phyloP scores from a whole-genome alignment of 2,797 vertebrate species.

The Sphenodon punctatus region DNA sequence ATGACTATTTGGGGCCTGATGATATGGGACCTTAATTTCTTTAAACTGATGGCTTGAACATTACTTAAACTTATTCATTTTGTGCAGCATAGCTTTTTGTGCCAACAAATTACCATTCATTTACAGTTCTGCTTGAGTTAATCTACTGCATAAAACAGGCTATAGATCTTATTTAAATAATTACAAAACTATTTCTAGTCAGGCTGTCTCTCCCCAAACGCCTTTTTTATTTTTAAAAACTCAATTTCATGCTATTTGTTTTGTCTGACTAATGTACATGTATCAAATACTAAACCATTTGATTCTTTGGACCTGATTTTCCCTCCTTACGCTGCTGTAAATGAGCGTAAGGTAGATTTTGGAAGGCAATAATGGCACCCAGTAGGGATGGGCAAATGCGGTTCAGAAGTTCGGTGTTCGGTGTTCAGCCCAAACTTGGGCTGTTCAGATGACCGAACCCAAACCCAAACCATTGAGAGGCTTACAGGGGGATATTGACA shows the following conservation, averaged over 20 bases:
- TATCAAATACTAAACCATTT: background rate
- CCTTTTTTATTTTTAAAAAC: background rate
- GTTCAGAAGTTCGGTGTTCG: no score
- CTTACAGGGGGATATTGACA: no score
- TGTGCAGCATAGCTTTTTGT: conserved; percentile 53
- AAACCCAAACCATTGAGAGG: no score
- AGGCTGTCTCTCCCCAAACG: background rate
- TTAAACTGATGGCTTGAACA: conserved; percentile 30
- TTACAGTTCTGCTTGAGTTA: conserved; percentile 46
- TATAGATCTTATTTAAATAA: conserved; percentile 50
- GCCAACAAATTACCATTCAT: conserved; percentile 55
- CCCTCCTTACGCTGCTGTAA: no score
- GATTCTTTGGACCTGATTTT: no score
- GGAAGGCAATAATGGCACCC: no score
- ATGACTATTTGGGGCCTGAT: conserved; percentile 34
- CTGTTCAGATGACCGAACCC: no score
- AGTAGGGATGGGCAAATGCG: no score
- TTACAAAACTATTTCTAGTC: conserved; percentile 30
- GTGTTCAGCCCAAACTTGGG: no score
- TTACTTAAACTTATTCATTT: conserved; percentile 52
- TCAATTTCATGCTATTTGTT: background rate
- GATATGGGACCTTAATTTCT: conserved; percentile 27
- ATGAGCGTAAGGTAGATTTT: no score
- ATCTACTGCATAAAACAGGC: conserved; percentile 25
- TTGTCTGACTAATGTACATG: background rate